Percentiles rank a stretch among this genome's conserved stretches.
Conservation (phyloP, 1,140 invertebrate genomes). For the Pomacea maculata region DNA sequence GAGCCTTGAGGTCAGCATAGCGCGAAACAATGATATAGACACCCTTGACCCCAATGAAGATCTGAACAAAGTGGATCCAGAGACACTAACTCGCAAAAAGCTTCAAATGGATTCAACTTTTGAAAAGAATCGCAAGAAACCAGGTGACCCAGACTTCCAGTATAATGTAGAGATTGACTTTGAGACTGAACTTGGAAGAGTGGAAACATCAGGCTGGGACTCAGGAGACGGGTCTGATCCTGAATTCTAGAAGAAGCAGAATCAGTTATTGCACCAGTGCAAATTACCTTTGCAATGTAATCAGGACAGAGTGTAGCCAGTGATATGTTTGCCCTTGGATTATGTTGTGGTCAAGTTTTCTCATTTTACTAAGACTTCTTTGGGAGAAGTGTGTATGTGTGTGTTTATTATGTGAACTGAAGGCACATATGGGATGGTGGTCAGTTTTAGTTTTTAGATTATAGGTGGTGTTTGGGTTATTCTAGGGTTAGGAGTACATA, state of each 20-base stretch:
- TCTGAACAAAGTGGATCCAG: slow-evolving; percentile 67
- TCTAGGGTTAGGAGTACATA: too few species aligned
- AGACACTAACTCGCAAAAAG: slow-evolving; percentile 65
- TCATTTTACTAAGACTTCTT: too few species aligned
- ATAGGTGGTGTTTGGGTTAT: too few species aligned
- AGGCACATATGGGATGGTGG: too few species aligned
- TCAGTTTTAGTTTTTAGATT: too few species aligned
- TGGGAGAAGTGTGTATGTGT: too few species aligned
- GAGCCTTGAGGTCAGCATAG: slow-evolving; percentile 62
- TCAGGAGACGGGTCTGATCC: slow-evolving; percentile 50
- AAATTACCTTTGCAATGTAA: too few species aligned
- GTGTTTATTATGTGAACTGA: too few species aligned
- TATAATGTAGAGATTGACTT: slow-evolving; percentile 67
- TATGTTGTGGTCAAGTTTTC: too few species aligned
- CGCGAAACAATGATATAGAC: slow-evolving; percentile 51
- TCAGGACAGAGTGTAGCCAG: too few species aligned
- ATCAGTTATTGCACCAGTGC: too few species aligned
- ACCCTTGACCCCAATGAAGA: slow-evolving; percentile 66
- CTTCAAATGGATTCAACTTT: slow-evolving; percentile 66
- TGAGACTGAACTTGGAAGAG: slow-evolving; percentile 44
- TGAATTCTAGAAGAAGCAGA: slow-evolving; percentile 40
- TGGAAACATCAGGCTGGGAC: slow-evolving; percentile 59
- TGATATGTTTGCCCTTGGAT: too few species aligned
- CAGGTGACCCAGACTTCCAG: slow-evolving; percentile 65
- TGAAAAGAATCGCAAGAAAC: slow-evolving; percentile 64